Evolutionary conservation across 2,113 vertebrate species (phyloP), one percentile per base, ranked within the genome.

Genomic region (Neogale vison): DNA sequence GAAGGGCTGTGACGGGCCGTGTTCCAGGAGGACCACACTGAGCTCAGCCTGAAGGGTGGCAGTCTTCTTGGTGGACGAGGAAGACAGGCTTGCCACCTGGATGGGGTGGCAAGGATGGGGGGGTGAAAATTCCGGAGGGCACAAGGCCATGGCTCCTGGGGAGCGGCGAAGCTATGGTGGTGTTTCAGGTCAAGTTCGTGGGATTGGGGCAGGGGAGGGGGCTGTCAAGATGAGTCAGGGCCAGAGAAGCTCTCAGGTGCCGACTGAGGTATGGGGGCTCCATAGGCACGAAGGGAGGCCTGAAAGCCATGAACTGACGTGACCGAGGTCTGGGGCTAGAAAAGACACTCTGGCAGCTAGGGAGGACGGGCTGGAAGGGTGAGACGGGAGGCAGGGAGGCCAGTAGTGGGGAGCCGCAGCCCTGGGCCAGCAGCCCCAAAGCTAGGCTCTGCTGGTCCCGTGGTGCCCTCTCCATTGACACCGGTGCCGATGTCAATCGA

Each of bases 401-500:
- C 6, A 17, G n/a, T 1, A 52, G 50, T n/a, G 85, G 50, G 82
- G 39, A 55, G 63, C 47, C 13, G 39, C 0, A 0, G n/a, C 67
- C 14, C 29, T 3, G 36, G 57, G 12, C n/a, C 6, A 6, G 26
- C 20, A 72, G 47, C 39, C 13, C 34, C 36, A 31, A 24, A 50
- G 69, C 29, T 11, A 65, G 42, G 55, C 88, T 88, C n/a, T 63
- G 26, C 26, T 45, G 36, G 67, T n/a, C 29, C 55, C 2, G 36
- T 4, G 1, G 55, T 24, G 31, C 23, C 67, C 4, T 0, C 15
- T 39, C 57, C 57, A 3, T 36, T 0, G 34, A 36, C 23, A 14
- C 76, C 52, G 4, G 14, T 34, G 3, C 67, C 72, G 61, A 21
- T 24, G 17, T 6, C 15, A 36, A 21, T 5, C 0, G 1, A 11